Base-by-base conservation (phyloP, 2,888 invertebrate species). In the Dasysyrphus tricinctus region DNA sequence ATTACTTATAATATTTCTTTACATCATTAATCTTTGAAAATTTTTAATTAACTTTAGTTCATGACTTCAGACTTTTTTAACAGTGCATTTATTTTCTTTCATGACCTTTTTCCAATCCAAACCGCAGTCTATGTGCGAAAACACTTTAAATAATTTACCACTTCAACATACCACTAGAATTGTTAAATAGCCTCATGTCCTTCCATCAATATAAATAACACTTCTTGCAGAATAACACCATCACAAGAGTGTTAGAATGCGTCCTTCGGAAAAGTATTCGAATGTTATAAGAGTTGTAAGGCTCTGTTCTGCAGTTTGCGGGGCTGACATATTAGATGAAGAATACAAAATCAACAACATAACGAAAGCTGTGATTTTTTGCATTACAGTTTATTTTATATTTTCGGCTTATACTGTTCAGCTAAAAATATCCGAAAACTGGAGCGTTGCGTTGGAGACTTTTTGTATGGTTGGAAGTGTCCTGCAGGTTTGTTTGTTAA, bases 381-480 rank as follows among this genome's bases (percentile, higher is more conserved):
- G 67, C n/a, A 80, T 88, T 8, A 8, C 47, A 0, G 16, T 57
- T 0, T 88, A 88, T 8, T 88, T 80, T 39, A 14, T 77, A 0
- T 88, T 76, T 39, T 74, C 88, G 0, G 39, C 54, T 2, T 70
- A 80, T 34, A 88, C 88, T 0, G 24, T 88, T 6, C 16, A 63
- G 6, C 29, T 70, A 19, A 81, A 69, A 14, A 19, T 87, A 24
- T 32, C 73, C 5, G 81, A 86, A 6, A 78, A 79, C 56, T 82
- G 80, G 80, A 77, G 61, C 0, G 47, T 84, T 19, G 29, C 80
- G 2, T 42, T 89, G 34, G 86, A 86, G 44, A 11, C 80, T 0
- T 80, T 80, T 39, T 84, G 84, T 44, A 80, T 84, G 84, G 76
- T 77, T 12, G 78, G 88, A 56, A 72, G 82, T 83, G 42, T 76